Percentiles rank a stretch among this genome's conserved stretches.
Evolutionary conservation across 2,797 vertebrate genomes (phyloP).

Genomic region (Anolis apletophallus): DNA sequence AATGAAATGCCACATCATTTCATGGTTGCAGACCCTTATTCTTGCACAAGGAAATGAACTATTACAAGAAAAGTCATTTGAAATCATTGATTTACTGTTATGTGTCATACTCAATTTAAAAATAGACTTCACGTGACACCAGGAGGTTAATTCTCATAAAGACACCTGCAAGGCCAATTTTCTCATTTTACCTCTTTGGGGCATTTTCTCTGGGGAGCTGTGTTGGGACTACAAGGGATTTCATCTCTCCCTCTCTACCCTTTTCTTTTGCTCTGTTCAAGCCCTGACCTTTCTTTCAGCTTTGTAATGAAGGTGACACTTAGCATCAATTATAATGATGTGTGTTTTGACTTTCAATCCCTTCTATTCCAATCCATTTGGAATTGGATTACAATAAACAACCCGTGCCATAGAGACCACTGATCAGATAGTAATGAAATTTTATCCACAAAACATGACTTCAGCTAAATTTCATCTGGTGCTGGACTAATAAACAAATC

Average conservation of each 20-base stretch:
- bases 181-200: neutral
- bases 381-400: slow-evolving; percentile 60
- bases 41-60: neutral
- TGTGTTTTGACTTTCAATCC: slow-evolving; percentile 57
- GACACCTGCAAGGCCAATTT: slow-evolving; percentile 18
- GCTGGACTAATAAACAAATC: slow-evolving; percentile 23
- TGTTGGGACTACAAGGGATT: slow-evolving; percentile 26
- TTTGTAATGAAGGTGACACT: slow-evolving; percentile 61
- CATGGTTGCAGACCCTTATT: no score
- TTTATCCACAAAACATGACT: slow-evolving; percentile 43
- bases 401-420: slow-evolving; percentile 43
- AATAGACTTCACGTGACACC: neutral
- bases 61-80: neutral
- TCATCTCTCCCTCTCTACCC: neutral
- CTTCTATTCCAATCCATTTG: slow-evolving; percentile 33
- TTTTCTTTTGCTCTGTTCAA: slow-evolving; percentile 36
- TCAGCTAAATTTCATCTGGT: slow-evolving; percentile 45
- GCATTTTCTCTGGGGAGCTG: slow-evolving; percentile 12
- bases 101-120: neutral
- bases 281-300: slow-evolving; percentile 55
- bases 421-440: slow-evolving; percentile 52
- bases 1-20: no score
- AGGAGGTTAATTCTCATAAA: neutral
- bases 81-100: neutral
- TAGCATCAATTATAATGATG: slow-evolving; percentile 59